Conservation (phyloP, 1,140 invertebrate genomes). For the Ooceraea biroi region DNA sequence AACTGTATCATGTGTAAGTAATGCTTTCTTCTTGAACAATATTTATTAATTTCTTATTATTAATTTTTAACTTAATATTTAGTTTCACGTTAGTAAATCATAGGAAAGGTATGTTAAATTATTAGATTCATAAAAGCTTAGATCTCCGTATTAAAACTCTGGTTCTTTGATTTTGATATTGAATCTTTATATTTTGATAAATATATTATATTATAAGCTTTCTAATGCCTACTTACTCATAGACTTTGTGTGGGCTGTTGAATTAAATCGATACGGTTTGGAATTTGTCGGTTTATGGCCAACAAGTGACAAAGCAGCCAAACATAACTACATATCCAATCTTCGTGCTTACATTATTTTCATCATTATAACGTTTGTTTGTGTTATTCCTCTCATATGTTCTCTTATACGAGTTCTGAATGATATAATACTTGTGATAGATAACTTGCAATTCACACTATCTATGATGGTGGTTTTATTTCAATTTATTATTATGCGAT, state of each 20-base stretch:
- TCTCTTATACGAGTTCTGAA: constrained; percentile 12
- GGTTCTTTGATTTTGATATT: background rate
- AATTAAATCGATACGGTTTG: constrained; percentile 35
- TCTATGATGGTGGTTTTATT: constrained; percentile 11
- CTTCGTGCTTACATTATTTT: background rate
- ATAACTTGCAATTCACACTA: constrained; percentile 34
- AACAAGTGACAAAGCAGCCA: background rate
- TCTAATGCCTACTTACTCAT: background rate
- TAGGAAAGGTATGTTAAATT: too few relatives aligned
- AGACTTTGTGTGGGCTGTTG: constrained; percentile 61
- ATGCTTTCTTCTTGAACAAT: too few relatives aligned
- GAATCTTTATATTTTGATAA: background rate
- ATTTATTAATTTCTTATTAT: too few relatives aligned
- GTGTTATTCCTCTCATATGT: constrained; percentile 35
- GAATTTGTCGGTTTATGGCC: constrained; percentile 37
- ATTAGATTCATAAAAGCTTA: too few relatives aligned
- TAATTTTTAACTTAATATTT: too few relatives aligned
- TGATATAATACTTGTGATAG: constrained; percentile 10
- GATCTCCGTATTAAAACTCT: too few relatives aligned
- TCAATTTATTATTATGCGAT: constrained; percentile 18
- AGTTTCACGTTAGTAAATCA: too few relatives aligned
- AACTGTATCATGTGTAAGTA: too few relatives aligned
- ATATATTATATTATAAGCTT: constrained; percentile 20
- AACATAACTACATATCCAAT: background rate
- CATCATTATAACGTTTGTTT: constrained; percentile 3